These are phyloP conservation scores for Aeoliscus strigatus DNA, from an alignment of 2,797 vertebrate genomes.

Conservation along the genomic window DNA sequence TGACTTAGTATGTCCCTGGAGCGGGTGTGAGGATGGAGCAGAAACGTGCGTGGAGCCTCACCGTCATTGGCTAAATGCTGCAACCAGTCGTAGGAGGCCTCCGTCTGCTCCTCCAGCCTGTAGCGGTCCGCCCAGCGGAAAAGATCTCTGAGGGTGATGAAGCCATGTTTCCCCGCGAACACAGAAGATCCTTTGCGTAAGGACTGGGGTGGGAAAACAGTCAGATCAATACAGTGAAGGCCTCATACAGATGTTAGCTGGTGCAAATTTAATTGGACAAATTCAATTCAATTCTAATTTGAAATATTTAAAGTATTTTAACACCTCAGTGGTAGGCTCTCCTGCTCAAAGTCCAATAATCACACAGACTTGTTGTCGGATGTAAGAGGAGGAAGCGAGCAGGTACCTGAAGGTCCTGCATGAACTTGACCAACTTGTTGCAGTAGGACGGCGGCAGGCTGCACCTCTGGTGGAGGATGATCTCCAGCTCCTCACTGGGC, in stretches of 20 bases:
- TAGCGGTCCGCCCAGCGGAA: conserved; percentile 98
- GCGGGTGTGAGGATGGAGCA: not conserved
- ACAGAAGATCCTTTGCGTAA: conserved; percentile 89
- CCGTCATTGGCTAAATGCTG: conserved; percentile 93
- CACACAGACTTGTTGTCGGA: too few species aligned
- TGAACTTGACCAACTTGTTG: conserved; percentile 89
- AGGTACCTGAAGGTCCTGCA: conserved; percentile 92
- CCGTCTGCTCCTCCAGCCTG: conserved; percentile 80
- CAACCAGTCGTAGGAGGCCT: conserved; percentile 87
- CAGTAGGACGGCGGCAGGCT: conserved; percentile 92
- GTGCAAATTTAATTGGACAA: too few species aligned
- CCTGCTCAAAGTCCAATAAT: too few species aligned
- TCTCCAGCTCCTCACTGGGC: conserved; percentile 88
- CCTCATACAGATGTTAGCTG: too few species aligned
- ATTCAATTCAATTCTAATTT: too few species aligned
- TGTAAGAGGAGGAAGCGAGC: too few species aligned
- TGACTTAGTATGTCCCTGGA: too few species aligned
- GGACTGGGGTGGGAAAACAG: conserved; percentile 69
- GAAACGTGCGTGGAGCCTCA: conserved; percentile 41
- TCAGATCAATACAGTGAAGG: not conserved
- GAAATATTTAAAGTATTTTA: too few species aligned
- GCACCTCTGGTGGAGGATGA: conserved; percentile 90
- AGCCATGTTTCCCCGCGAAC: conserved; percentile 97
- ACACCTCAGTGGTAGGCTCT: too few species aligned
- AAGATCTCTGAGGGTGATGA: conserved; percentile 92